These are phyloP conservation scores for Agrypnia vestita DNA, from an alignment of 1,140 invertebrate genomes.

Conservation along the genomic window DNA sequence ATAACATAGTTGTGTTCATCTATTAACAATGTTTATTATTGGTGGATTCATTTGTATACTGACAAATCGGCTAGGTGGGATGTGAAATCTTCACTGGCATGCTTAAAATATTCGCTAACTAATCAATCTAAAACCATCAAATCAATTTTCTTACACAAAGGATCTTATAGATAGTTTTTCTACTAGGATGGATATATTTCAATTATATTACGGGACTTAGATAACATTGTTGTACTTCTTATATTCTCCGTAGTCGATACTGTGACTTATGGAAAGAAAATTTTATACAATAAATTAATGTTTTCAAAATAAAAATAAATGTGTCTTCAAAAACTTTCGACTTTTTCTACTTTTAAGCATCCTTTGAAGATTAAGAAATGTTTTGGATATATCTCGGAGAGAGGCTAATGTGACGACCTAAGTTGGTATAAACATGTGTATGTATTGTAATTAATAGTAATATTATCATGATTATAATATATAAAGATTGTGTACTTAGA, in stretches of 20 bases:
- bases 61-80: background rate
- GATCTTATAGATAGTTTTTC: no score
- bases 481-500: slow-evolving; percentile 52
- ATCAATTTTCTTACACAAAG: no score
- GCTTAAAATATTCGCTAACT: slow-evolving; percentile 3
- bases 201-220: no score
- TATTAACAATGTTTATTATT: slow-evolving; percentile 12
- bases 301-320: background rate
- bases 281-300: no score
- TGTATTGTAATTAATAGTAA: slow-evolving; percentile 55
- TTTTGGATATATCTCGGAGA: background rate
- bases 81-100: slow-evolving; percentile 20
- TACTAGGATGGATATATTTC: no score
- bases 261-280: no score
- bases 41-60: slow-evolving; percentile 22
- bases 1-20: no score
- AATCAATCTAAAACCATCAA: no score
- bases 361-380: slow-evolving; percentile 32
- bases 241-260: no score
- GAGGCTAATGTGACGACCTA: slow-evolving; percentile 43
- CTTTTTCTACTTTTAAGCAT: slow-evolving; percentile 13
- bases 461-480: slow-evolving; percentile 50
- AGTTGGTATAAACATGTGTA: slow-evolving; percentile 49
- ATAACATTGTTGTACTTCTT: no score
- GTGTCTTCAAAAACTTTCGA: background rate